Percentiles rank a stretch among this genome's conserved stretches.
phyloP scores from a whole-genome alignment of 2,797 vertebrate species.

The Halcyon badia region DNA sequence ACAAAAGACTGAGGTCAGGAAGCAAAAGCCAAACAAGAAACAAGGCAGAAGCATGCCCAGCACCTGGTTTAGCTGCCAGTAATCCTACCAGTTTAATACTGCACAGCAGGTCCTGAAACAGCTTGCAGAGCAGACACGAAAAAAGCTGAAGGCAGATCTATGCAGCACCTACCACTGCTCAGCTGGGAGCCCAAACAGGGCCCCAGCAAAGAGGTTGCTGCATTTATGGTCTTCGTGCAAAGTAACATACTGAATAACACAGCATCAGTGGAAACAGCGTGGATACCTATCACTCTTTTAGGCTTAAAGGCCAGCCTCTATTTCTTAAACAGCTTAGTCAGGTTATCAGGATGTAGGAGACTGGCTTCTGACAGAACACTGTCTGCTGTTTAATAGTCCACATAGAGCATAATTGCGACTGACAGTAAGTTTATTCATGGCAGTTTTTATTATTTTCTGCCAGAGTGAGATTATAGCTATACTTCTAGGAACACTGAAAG shows the following conservation, averaged over 20 bases:
- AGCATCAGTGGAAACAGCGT: not conserved
- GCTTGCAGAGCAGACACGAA: not conserved
- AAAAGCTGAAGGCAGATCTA: not conserved
- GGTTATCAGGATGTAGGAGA: not conserved
- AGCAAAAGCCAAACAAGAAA: not conserved
- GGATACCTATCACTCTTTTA: not conserved
- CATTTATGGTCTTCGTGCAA: not conserved
- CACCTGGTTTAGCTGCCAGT: not conserved
- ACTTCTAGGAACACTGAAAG: slow-evolving; percentile 20
- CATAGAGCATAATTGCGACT: not conserved
- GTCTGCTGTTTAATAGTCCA: not conserved
- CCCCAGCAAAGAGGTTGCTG: not conserved
- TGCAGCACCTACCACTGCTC: not conserved
- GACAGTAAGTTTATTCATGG: slow-evolving; percentile 44
- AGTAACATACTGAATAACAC: not conserved
- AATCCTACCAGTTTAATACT: not conserved
- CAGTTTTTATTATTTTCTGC: slow-evolving; percentile 10
- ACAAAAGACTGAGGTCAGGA: not conserved
- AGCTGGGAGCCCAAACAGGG: not conserved
- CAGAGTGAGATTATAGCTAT: not conserved
- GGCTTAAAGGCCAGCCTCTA: not conserved
- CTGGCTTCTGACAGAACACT: not conserved
- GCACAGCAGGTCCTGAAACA: not conserved
- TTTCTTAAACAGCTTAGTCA: not conserved
- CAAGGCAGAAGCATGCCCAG: not conserved